Evolutionary conservation across 2,888 invertebrate genomes (phyloP).

Genomic region (Erpobdella octoculata): DNA sequence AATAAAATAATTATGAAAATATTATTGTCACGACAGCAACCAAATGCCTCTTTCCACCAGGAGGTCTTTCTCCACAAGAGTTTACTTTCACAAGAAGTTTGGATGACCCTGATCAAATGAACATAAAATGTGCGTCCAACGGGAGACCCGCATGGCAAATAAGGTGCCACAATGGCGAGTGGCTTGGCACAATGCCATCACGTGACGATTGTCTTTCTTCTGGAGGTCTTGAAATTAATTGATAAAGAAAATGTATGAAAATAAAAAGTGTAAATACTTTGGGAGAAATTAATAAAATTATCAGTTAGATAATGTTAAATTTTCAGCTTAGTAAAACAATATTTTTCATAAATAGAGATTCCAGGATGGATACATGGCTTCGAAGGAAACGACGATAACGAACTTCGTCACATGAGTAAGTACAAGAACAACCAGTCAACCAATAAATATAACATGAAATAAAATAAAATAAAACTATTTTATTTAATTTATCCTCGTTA

Average conservation of each 20-base stretch:
- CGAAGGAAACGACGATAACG: background rate
- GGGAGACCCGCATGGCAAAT: background rate
- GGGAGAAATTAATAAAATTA: too few species aligned
- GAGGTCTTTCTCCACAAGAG: background rate
- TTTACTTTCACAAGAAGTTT: background rate
- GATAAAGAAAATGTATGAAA: too few species aligned
- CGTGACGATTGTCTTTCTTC: background rate
- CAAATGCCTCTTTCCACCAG: slow-evolving; percentile 7
- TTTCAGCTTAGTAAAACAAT: too few species aligned
- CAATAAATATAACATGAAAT: background rate
- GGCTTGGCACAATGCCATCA: slow-evolving; percentile 8
- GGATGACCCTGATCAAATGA: background rate
- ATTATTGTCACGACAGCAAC: too few species aligned
- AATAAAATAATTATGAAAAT: too few species aligned
- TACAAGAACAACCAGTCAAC: background rate
- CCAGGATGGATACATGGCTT: background rate
- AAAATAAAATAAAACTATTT: background rate
- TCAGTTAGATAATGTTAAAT: too few species aligned
- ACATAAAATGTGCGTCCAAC: background rate
- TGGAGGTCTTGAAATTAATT: background rate
- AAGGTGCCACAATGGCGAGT: background rate
- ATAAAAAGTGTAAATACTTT: background rate
- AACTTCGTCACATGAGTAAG: background rate
- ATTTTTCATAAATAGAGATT: too few species aligned
- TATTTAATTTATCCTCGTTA: background rate